phyloP scores from a whole-genome alignment of 2,113 vertebrate genomes.

The Pelodiscus sinensis region DNA sequence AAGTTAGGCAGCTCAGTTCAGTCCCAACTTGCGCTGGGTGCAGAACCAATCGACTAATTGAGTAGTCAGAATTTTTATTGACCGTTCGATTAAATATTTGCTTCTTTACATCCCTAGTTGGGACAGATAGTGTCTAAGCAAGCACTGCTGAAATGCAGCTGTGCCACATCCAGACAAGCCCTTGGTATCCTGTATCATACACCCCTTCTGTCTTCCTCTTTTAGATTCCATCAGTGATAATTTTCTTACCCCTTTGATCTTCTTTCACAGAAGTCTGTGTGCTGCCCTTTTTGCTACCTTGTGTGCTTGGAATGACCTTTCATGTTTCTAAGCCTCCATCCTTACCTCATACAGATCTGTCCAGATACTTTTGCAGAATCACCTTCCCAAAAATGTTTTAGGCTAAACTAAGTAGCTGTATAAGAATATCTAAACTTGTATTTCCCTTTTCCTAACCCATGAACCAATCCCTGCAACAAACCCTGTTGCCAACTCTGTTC shows the following conservation, averaged over 20 bases:
- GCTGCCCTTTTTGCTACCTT: neutral
- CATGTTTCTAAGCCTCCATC: neutral
- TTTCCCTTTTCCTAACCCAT: neutral
- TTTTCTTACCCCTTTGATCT: neutral
- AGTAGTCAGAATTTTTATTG: too few relatives aligned
- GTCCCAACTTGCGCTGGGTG: too few relatives aligned
- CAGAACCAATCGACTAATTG: too few relatives aligned
- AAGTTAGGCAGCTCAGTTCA: too few relatives aligned
- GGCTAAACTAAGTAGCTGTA: neutral
- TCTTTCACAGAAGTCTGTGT: neutral
- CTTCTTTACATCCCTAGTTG: neutral
- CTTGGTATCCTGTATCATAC: neutral
- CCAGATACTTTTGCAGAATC: neutral
- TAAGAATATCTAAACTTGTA: neutral
- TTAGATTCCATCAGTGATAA: neutral
- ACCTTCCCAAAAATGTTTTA: neutral
- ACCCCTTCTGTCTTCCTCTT: accelerated
- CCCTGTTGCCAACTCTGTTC: too few relatives aligned
- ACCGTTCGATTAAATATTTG: too few relatives aligned
- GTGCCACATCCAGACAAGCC: neutral
- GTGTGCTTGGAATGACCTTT: neutral
- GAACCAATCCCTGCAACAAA: too few relatives aligned
- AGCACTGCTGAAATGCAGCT: neutral
- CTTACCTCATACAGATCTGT: neutral
- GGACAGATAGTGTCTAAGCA: neutral